These are phyloP conservation scores for Cremastinae sp. DNA, from an alignment of 2,888 invertebrate species.

Conservation along the genomic window DNA sequence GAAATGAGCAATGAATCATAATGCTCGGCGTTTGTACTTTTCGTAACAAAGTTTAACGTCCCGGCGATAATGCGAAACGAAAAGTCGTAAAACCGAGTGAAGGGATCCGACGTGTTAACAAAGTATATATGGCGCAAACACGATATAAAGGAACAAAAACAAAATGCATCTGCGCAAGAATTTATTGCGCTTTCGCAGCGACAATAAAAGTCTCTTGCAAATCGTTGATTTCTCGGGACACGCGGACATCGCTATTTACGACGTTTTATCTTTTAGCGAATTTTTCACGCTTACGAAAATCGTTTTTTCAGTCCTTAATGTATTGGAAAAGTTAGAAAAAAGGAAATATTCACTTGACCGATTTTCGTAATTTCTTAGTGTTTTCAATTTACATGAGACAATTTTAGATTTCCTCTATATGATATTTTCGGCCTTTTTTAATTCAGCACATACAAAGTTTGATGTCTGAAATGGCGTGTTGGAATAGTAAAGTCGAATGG, in stretches of 20 bases:
- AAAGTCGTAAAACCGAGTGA: constrained; percentile 37
- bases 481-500: too few species aligned
- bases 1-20: not conserved
- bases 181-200: constrained; percentile 12
- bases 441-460: too few species aligned
- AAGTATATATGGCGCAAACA: constrained; percentile 1
- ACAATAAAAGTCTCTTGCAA: not conserved
- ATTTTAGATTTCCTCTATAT: too few species aligned
- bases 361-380: too few species aligned
- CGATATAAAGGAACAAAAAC: not conserved
- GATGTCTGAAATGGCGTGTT: too few species aligned
- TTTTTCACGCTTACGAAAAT: not conserved
- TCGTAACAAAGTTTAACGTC: constrained; percentile 29
- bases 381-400: too few species aligned
- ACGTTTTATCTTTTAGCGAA: not conserved
- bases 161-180: not conserved
- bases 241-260: not conserved
- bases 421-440: too few species aligned
- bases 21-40: constrained; percentile 1
- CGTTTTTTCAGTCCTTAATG: too few species aligned
- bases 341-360: too few species aligned
- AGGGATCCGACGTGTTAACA: constrained; percentile 5
- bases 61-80: constrained; percentile 24
- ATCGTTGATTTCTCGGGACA: constrained; percentile 7
- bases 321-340: too few species aligned